Base-by-base conservation (phyloP, 92 coral and sea anemone species). In the Plumapathes pennacea region DNA sequence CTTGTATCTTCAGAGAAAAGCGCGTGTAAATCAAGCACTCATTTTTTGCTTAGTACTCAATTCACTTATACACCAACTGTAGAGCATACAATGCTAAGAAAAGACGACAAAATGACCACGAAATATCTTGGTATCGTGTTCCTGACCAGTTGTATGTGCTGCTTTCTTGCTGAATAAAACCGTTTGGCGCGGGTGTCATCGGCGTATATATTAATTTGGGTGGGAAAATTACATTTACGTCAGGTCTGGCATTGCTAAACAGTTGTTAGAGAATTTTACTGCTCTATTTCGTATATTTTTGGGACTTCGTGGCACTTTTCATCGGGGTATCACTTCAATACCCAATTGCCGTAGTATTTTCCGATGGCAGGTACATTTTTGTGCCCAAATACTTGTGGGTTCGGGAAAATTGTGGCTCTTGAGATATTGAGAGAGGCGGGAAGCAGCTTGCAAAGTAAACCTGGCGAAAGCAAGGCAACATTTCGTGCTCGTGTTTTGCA, bases 321-420 rank as follows among this genome's bases (percentile, higher is more conserved):
- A n/a, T n/a, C n/a, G n/a, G n/a, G n/a, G n/a, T n/a, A n/a, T n/a
- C n/a, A n/a, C n/a, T n/a, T n/a, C n/a, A n/a, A n/a, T n/a, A n/a
- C n/a, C n/a, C n/a, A n/a, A n/a, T n/a, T n/a, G n/a, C n/a, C n/a
- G 71, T 54, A 54, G 46, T 9, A 17, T 15, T 17, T 56, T 46
- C 20, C 29, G 20, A 78, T 78, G 81, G 54, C 86, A 63, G 74
- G 75, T 46, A 49, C 81, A 71, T 72, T 72, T 79, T 50, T 79
- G 20, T 79, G 67, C 47, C 85, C 81, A 27, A 71, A 60, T 38
- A 70, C 84, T 36, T 77, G 78, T 37, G 84, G 84, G 28, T 77
- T 77, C 41, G 85, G 63, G 12, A 77, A 59, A 39, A 60, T 50
- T 40, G 76, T 48, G 29, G 84, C 79, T 1, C 49, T 67, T 37